phyloP scores from a whole-genome alignment of 2,113 vertebrate species.

The Cryptotis parvus region DNA sequence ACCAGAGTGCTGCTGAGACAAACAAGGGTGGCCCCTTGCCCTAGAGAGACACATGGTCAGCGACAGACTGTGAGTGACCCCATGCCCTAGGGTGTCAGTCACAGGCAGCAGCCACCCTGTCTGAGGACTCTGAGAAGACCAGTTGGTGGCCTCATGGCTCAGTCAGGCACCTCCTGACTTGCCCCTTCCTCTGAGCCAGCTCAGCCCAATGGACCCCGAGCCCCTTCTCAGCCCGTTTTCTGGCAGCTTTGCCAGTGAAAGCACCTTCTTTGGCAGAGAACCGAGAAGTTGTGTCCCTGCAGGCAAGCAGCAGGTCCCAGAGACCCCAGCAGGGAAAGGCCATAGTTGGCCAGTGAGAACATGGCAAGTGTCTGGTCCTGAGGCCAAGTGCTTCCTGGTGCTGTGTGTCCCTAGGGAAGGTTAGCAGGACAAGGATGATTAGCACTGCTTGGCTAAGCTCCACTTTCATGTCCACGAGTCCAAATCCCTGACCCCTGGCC shows the following conservation, averaged over 20 bases:
- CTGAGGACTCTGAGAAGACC: background rate
- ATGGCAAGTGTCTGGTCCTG: background rate
- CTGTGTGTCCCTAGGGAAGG: background rate
- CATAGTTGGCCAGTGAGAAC: background rate
- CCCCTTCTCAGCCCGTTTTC: background rate
- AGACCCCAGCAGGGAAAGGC: background rate
- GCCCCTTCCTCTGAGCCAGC: background rate
- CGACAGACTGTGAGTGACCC: no score
- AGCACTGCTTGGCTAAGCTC: background rate
- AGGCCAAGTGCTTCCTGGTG: background rate
- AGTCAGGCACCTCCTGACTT: background rate
- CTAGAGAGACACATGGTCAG: no score
- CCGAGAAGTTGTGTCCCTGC: background rate
- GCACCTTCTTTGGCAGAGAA: no score
- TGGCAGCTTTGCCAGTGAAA: background rate
- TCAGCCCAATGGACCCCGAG: background rate
- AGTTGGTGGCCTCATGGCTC: no score
- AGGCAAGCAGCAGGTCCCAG: background rate
- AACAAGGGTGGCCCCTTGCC: no score
- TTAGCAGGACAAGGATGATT: background rate
- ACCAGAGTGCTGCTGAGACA: no score
- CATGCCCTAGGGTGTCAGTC: no score
- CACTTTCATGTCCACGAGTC: background rate
- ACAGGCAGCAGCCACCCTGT: background rate
- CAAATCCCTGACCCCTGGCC: background rate